Conservation (phyloP, 2,113 vertebrate genomes). For the Phrynosoma platyrhinos region DNA sequence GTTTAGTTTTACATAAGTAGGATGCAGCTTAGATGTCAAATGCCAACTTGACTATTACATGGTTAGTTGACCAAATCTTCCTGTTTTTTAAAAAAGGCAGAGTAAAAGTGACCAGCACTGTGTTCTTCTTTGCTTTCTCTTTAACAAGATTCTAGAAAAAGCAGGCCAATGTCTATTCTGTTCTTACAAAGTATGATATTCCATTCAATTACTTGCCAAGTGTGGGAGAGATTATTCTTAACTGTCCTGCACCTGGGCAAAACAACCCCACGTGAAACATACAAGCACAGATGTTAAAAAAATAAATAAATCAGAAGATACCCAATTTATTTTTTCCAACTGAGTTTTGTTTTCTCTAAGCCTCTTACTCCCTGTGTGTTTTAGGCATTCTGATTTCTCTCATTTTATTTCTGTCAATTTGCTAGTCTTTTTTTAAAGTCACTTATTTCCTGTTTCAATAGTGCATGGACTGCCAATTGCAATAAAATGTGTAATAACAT, state of each 20-base stretch:
- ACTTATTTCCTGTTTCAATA: not conserved
- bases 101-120: not conserved
- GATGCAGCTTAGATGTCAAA: not conserved
- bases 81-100: not conserved
- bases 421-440: not conserved
- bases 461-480: not conserved
- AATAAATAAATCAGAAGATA: no score
- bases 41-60: no score
- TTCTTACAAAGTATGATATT: no score
- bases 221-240: not conserved
- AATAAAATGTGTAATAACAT: not conserved
- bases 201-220: not conserved
- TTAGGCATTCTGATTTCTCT: not conserved
- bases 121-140: not conserved
- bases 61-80: not conserved
- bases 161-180: not conserved
- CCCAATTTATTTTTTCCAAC: no score
- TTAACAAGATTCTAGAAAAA: not conserved
- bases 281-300: no score
- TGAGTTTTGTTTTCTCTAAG: no score
- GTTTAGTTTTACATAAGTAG: not conserved
- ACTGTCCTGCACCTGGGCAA: not conserved
- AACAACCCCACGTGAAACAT: no score
- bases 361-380: no score
- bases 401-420: not conserved